Conservation (phyloP, 1,140 invertebrate species). For the Rhagoletis zephyria region DNA sequence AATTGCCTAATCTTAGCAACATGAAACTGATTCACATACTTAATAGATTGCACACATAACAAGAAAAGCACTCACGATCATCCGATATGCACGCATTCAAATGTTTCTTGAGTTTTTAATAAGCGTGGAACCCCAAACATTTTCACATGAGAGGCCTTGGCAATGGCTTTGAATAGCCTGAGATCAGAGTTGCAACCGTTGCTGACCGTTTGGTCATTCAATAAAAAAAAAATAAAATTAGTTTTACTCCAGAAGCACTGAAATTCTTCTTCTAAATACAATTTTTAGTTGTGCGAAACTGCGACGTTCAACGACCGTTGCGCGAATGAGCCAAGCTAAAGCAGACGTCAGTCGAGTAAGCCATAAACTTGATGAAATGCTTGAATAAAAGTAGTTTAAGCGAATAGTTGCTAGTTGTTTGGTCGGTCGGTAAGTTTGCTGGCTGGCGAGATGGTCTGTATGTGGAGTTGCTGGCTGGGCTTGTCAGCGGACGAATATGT, state of each 20-base stretch:
- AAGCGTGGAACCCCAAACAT: not conserved
- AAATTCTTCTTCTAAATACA: not conserved
- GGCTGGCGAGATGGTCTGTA: constrained; percentile 9
- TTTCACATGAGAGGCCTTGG: not conserved
- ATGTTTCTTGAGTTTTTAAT: not conserved
- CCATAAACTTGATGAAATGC: constrained; percentile 55
- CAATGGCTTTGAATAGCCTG: not conserved
- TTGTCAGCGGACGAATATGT: constrained; percentile 1
- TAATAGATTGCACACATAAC: not conserved
- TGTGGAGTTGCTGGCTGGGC: constrained; percentile 13
- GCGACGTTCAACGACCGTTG: constrained; percentile 57
- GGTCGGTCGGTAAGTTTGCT: constrained; percentile 25
- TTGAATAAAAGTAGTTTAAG: constrained; percentile 9
- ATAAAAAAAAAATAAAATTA: not conserved
- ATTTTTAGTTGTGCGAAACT: constrained; percentile 49
- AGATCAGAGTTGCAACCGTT: not conserved
- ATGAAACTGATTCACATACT: not conserved
- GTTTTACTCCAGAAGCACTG: not conserved
- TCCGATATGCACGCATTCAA: not conserved
- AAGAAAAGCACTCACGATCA: constrained; percentile 5
- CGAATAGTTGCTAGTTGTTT: constrained; percentile 21
- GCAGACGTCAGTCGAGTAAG: constrained; percentile 56
- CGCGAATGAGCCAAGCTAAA: constrained; percentile 55
- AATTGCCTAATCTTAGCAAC: not conserved
- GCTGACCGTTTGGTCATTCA: not conserved